Evolutionary conservation across 2,888 invertebrate genomes (phyloP), one percentile per base, ranked within the genome.

Genomic region (Archips crataeganus): DNA sequence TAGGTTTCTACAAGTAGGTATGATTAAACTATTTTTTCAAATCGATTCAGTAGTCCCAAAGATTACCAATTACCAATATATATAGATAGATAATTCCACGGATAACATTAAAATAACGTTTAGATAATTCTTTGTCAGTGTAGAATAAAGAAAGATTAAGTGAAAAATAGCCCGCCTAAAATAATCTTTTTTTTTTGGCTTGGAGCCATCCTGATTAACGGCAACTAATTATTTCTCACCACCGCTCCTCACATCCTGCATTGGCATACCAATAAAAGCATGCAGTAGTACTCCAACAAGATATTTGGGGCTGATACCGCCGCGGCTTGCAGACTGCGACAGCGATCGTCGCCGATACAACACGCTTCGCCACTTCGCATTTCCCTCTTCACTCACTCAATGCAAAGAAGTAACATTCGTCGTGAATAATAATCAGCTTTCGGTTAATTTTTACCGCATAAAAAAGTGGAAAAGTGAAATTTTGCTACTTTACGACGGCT

Each of bases 241-340:
- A 65, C 65, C 49, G 4, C 15, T 42, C 39, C 67, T 23, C 23
- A 45, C 59, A 69, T 74, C 59, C 65, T 65, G 39, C 49, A 42
- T 49, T 57, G 45, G 23, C 39, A 68, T n/a, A 70, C 60, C 81
- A 80, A 79, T 77, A 79, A 78, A 71, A 76, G 77, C 77, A 75
- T 77, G 78, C 77, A 77, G 76, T 79, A 80, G 78, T 83, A 78
- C 84, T 84, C 79, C 78, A 77, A 79, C 75, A 67, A 78, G 86
- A 86, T 85, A 80, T 83, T 79, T 70, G 70, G 78, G 54, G 60
- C 59, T 70, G 84, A 85, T 86, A 84, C 32, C 32, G 78, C 78
- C 51, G 54, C 70, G 49, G 62, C 60, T 32, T 42, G 71, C 62
- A 47, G 67, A 2, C 57, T 75, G 75, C 74, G 67, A 74, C 71